These are phyloP conservation scores for Keiferia lycopersicella DNA, from an alignment of 2,888 invertebrate genomes.

Conservation along the genomic window DNA sequence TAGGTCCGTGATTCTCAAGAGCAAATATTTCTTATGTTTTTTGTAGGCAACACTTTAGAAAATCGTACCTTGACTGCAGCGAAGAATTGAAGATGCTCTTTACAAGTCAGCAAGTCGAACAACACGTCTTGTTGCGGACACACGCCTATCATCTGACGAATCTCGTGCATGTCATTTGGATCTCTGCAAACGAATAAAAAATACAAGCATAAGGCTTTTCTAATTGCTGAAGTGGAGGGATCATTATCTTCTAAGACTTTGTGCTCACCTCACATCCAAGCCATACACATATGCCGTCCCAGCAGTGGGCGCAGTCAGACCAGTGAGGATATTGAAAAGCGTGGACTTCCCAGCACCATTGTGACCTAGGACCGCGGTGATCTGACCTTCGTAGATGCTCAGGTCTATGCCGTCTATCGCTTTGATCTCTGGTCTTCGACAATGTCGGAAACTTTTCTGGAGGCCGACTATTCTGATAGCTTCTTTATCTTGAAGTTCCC, in stretches of 20 bases:
- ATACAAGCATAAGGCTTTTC: not conserved
- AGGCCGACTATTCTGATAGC: slow-evolving; percentile 88
- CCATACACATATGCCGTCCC: slow-evolving; percentile 89
- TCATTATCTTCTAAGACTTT: not conserved
- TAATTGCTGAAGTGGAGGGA: not conserved
- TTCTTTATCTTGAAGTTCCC: slow-evolving; percentile 87
- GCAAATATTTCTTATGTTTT: no score
- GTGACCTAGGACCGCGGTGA: slow-evolving; percentile 92
- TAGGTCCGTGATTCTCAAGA: no score
- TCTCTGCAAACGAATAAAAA: slow-evolving; percentile 67
- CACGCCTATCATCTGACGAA: slow-evolving; percentile 91
- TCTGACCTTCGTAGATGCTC: slow-evolving; percentile 92
- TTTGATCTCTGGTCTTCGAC: slow-evolving; percentile 85
- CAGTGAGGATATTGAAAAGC: slow-evolving; percentile 91
- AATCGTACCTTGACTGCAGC: slow-evolving; percentile 87
- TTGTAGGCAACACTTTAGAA: no score
- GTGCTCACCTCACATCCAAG: slow-evolving; percentile 84
- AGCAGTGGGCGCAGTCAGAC: slow-evolving; percentile 87
- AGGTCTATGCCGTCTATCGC: slow-evolving; percentile 90
- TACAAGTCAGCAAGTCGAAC: slow-evolving; percentile 88
- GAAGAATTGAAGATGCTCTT: slow-evolving; percentile 91
- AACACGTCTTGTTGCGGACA: slow-evolving; percentile 94
- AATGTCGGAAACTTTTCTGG: slow-evolving; percentile 86
- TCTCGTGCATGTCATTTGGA: slow-evolving; percentile 88
- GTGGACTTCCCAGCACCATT: slow-evolving; percentile 95